Evolutionary conservation across 2,113 vertebrate genomes (phyloP).

Genomic region (Saccopteryx bilineata): DNA sequence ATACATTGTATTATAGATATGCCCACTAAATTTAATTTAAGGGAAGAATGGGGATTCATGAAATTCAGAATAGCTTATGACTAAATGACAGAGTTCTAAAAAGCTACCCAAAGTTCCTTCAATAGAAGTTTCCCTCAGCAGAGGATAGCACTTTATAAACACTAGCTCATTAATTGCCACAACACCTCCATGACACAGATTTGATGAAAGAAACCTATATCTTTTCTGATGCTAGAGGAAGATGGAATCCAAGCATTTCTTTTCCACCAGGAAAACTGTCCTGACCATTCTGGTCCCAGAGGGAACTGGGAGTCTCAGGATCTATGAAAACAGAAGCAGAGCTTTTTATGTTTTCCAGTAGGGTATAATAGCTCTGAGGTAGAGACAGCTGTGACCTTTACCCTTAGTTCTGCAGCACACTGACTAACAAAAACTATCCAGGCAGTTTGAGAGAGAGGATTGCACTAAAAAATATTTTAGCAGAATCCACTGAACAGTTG

Average conservation of each 20-base stretch:
- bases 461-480: not conserved
- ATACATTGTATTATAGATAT: constrained; percentile 69
- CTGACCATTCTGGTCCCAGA: not conserved
- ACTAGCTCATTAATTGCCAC: constrained; percentile 39
- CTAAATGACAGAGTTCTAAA: constrained; percentile 36
- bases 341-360: constrained; percentile 49
- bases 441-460: not conserved
- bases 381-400: constrained; percentile 38
- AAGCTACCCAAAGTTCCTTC: not conserved
- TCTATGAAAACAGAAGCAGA: constrained; percentile 45
- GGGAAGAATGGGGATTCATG: constrained; percentile 10
- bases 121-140: not conserved
- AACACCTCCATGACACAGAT: not conserved
- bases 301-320: not conserved
- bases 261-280: not conserved
- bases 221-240: not conserved
- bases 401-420: not conserved
- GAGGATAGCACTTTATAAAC: constrained; percentile 35
- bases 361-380: not conserved
- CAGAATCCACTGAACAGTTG: not conserved
- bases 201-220: constrained; percentile 32
- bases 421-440: not conserved
- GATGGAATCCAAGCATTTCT: not conserved
- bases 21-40: constrained; percentile 67
- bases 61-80: constrained; percentile 57